A percentile compares a stretch with the other conserved stretches of the same genome.
Evolutionary conservation across 1,140 invertebrate species (phyloP).

Genomic region (Sitophilus oryzae): DNA sequence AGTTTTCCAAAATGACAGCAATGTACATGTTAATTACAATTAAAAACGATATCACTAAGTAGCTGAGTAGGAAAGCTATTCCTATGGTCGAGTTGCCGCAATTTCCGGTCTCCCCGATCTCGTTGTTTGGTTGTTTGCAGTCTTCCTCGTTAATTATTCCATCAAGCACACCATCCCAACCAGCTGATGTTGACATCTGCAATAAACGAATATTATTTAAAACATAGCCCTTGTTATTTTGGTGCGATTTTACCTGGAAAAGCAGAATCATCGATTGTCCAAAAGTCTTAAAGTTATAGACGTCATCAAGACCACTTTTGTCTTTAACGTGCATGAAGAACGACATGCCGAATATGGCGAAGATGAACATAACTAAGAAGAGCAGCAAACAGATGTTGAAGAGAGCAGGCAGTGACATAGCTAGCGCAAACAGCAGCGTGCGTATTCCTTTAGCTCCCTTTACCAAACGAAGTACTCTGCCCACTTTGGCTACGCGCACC

Average conservation of each 20-base stretch:
- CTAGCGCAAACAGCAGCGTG: slow-evolving; percentile 92
- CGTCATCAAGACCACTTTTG: slow-evolving; percentile 88
- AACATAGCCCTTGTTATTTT: background rate
- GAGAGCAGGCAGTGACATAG: slow-evolving; percentile 95
- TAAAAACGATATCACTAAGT: slow-evolving; percentile 95
- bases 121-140: slow-evolving; percentile 79
- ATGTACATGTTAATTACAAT: slow-evolving; percentile 99
- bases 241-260: slow-evolving; percentile 69
- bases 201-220: slow-evolving; percentile 10
- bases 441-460: slow-evolving; percentile 97
- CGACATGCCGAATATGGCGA: slow-evolving; percentile 98
- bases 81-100: slow-evolving; percentile 90
- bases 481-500: slow-evolving; percentile 95
- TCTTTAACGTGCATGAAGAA: slow-evolving; percentile 98
- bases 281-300: slow-evolving; percentile 99
- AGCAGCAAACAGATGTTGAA: slow-evolving; percentile 98
- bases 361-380: slow-evolving; percentile 99
- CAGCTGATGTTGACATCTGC: slow-evolving; percentile 96
- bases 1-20: slow-evolving; percentile 98
- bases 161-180: slow-evolving; percentile 93
- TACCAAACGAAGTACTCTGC: slow-evolving; percentile 91
- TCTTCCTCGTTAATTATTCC: slow-evolving; percentile 94
- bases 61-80: slow-evolving; percentile 90
- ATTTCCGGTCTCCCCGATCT: slow-evolving; percentile 80
- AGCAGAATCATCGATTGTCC: slow-evolving; percentile 95